Percentiles rank a stretch among this genome's conserved stretches.
phyloP scores from a whole-genome alignment of 2,888 invertebrate species.

The Acanthoscelides obtectus region DNA sequence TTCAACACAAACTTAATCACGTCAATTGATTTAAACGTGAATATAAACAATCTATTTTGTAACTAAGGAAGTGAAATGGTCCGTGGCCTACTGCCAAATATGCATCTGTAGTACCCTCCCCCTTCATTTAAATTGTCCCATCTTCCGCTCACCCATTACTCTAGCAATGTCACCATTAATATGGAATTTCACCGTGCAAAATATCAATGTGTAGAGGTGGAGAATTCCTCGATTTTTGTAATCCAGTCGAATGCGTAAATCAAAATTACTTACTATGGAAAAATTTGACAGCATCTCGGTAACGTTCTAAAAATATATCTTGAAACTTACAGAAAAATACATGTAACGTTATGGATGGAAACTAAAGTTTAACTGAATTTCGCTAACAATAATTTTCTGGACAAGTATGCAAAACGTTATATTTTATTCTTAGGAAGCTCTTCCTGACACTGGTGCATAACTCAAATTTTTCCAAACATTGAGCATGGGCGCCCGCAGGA shows the following conservation, averaged over 20 bases:
- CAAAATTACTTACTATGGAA: background rate
- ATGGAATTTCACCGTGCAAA: background rate
- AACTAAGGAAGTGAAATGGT: background rate
- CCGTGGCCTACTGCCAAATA: background rate
- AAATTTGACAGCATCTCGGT: too few relatives aligned
- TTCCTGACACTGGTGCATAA: slow-evolving; percentile 9
- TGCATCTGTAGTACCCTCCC: background rate
- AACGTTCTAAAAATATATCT: too few relatives aligned
- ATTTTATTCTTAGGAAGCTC: too few relatives aligned
- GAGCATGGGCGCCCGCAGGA: too few relatives aligned
- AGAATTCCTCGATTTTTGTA: background rate
- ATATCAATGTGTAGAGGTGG: background rate
- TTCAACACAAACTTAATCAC: background rate
- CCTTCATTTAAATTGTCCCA: background rate
- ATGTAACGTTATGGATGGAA: too few relatives aligned
- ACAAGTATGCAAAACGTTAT: too few relatives aligned
- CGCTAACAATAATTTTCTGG: too few relatives aligned
- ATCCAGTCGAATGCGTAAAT: background rate
- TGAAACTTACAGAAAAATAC: too few relatives aligned
- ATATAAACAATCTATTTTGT: background rate
- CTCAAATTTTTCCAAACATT: slow-evolving; percentile 29
- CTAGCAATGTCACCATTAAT: background rate
- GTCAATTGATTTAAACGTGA: background rate
- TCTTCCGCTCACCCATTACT: background rate
- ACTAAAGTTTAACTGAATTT: too few relatives aligned